Conservation (phyloP, 37 sponge, comb jelly and placozoan genomes). For the Dysidea cf. avara region DNA sequence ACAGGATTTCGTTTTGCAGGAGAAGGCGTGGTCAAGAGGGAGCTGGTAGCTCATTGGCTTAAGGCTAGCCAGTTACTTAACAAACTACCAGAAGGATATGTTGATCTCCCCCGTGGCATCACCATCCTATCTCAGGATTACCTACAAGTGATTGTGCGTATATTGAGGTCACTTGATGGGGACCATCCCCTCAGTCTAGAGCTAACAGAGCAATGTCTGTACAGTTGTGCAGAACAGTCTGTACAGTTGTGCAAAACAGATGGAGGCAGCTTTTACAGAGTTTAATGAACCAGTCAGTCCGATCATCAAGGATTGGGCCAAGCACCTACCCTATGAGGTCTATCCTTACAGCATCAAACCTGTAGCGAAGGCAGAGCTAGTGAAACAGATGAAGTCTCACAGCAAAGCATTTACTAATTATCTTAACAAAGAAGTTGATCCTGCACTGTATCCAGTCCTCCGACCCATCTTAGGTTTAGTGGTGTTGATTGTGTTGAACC, state of each 20-base stretch:
- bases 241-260: neutral
- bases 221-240: conserved; percentile 12
- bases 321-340: conserved; percentile 7
- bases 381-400: conserved; percentile 1
- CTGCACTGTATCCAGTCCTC: conserved; percentile 11
- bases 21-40: conserved; percentile 16
- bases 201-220: conserved; percentile 14
- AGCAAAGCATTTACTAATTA: neutral
- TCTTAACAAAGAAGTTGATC: conserved; percentile 10
- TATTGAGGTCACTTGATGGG: conserved; percentile 18
- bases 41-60: conserved; percentile 8
- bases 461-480: conserved; percentile 21
- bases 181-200: conserved; percentile 4
- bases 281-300: conserved; percentile 16
- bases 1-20: conserved; percentile 4
- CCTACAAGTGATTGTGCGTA: conserved; percentile 9
- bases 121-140: conserved; percentile 22
- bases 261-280: conserved; percentile 7
- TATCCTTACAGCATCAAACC: conserved; percentile 12
- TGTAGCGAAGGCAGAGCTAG: conserved; percentile 1
- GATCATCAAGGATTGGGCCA: conserved; percentile 16
- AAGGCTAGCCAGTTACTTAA: conserved; percentile 20
- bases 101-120: conserved; percentile 21
- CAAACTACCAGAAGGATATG: conserved; percentile 16
- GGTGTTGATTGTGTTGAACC: conserved; percentile 28